Evolutionary conservation across 2,888 invertebrate species (phyloP), one percentile per base, ranked within the genome.

Genomic region (Mythimna albipuncta): DNA sequence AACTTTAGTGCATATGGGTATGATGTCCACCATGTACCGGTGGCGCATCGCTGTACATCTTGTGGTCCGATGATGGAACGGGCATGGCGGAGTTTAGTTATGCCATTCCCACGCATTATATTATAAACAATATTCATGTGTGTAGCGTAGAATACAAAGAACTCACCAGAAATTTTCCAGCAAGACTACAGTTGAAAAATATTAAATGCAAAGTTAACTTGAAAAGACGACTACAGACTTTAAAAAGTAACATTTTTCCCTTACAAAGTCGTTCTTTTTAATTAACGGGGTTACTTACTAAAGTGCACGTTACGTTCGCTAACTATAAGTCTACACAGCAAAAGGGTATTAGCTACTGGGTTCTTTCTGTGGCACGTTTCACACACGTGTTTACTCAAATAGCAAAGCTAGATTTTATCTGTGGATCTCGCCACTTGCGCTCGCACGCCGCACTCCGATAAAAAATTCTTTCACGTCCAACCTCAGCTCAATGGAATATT

Each of bases 401-500:
- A 73, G 77, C 85, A 71, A 87, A 80, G 77, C 83, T 85, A 85
- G 87, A 85, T 85, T 78, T 87, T 85, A 85, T 87, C 85, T 87
- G 72, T 74, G 73, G 65, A 44, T 59, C 70, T 77, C 77, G 69
- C 81, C 81, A 85, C 85, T 86, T 77, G 84, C 65, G 67, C 64
- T 68, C 68, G 61, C 62, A 58, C 73, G 52, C 69, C 63, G 19
- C 26, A 59, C 73, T 35, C 50, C 67, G 70, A 81, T 83, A 76
- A 87, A 79, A 77, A 75, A 69, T 73, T 63, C 72, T 78, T 84
- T 74, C 64, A 76, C 66, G 75, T 83, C 68, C 83, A 72, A 72
- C 73, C 75, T 71, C 54, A 68, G 64, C 65, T 82, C 73, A 77
- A 85, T 79, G 70, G 72, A 63, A 71, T 71, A 76, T 75, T 69